These are phyloP conservation scores for Zophobas morio DNA, from an alignment of 1,140 invertebrate genomes.

Conservation along the genomic window DNA sequence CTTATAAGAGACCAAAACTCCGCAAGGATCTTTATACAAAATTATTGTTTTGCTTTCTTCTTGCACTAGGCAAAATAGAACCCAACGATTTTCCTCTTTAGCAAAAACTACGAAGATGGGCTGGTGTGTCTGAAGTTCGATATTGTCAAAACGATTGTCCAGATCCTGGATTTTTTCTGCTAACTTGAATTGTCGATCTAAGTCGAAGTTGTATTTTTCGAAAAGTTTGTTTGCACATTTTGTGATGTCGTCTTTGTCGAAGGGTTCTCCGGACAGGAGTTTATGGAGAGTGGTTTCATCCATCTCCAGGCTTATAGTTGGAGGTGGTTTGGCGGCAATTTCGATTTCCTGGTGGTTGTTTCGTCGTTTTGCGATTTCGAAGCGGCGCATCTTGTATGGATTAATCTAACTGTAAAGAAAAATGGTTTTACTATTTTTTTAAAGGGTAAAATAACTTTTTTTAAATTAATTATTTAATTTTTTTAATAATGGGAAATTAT, in stretches of 20 bases:
- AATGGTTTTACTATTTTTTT: too few species aligned
- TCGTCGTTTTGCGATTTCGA: too few species aligned
- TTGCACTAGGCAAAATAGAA: neutral
- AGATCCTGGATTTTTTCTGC: neutral
- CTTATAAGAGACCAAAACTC: neutral
- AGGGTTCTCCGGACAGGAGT: neutral
- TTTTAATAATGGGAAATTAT: too few species aligned
- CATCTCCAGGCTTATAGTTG: too few species aligned
- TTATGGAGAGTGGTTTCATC: neutral
- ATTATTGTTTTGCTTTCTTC: neutral
- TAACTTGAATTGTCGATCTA: neutral
- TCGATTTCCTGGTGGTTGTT: too few species aligned
- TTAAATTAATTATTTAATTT: too few species aligned
- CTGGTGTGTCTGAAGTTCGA: neutral
- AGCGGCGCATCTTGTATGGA: too few species aligned
- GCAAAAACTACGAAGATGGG: neutral
- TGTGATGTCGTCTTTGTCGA: conserved; percentile 6
- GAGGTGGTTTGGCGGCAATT: too few species aligned
- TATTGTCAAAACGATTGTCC: neutral
- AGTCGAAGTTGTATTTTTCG: neutral
- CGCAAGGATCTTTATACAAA: conserved; percentile 1
- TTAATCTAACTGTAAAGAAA: too few species aligned
- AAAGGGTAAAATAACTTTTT: too few species aligned
- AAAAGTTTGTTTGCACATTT: conserved; percentile 1
- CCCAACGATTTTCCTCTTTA: neutral